phyloP scores from a whole-genome alignment of 2,113 vertebrate genomes.

The Hiodon alosoides region DNA sequence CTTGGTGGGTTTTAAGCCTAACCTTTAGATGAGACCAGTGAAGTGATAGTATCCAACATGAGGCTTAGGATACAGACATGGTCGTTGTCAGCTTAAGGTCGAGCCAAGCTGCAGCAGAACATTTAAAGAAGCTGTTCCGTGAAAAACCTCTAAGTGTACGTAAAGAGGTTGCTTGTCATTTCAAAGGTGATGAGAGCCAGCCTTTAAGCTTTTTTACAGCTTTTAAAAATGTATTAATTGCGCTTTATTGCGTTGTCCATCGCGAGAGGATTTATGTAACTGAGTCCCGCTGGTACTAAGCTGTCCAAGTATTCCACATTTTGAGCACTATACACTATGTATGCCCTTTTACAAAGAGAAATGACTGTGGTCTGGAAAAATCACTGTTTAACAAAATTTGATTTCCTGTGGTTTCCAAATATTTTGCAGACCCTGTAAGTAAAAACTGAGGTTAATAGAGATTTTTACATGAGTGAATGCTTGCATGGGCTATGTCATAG shows the following conservation, averaged over 20 bases:
- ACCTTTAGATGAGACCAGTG: too few species aligned
- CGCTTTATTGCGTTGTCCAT: background rate
- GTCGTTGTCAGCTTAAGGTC: too few species aligned
- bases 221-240: too few species aligned
- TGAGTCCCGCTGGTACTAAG: background rate
- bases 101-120: too few species aligned
- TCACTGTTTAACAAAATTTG: conserved; percentile 16
- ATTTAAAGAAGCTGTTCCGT: too few species aligned
- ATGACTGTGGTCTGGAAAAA: conserved; percentile 24
- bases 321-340: background rate
- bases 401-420: conserved; percentile 21
- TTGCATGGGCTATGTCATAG: background rate
- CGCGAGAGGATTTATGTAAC: background rate
- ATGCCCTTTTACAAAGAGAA: conserved; percentile 10
- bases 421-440: conserved; percentile 12
- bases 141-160: too few species aligned
- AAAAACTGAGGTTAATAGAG: conserved; percentile 15
- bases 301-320: background rate
- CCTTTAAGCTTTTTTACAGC: too few species aligned
- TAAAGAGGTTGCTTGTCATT: too few species aligned
- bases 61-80: too few species aligned
- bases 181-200: too few species aligned
- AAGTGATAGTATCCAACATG: too few species aligned
- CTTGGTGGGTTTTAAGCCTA: too few species aligned
- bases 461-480: conserved; percentile 9